These are phyloP conservation scores for Strigamia maritima DNA, from an alignment of 2,888 invertebrate genomes.

Conservation along the genomic window DNA sequence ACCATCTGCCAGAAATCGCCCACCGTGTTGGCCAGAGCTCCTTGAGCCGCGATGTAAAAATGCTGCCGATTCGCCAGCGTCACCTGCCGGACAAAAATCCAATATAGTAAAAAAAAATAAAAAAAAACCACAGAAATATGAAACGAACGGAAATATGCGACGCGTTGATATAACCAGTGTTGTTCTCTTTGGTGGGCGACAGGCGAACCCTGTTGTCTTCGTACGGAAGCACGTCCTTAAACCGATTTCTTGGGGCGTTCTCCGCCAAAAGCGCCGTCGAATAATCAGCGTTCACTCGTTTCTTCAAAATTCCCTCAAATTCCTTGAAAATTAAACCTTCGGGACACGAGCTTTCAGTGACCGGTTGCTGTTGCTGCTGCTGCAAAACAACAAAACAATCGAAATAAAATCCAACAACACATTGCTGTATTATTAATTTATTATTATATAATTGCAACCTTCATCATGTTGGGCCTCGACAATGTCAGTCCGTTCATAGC, in stretches of 20 bases:
- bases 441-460: too few relatives aligned
- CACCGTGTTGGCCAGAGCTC: slow-evolving; percentile 62
- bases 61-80: slow-evolving; percentile 77
- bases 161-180: slow-evolving; percentile 87
- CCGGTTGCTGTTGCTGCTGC: slow-evolving; percentile 45
- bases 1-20: slow-evolving; percentile 81
- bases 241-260: slow-evolving; percentile 59
- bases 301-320: slow-evolving; percentile 78
- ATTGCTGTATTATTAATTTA: too few relatives aligned
- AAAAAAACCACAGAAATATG: too few relatives aligned
- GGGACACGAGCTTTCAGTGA: slow-evolving; percentile 65
- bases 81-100: slow-evolving; percentile 58
- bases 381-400: neutral
- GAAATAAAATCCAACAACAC: too few relatives aligned
- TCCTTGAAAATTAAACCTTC: slow-evolving; percentile 67
- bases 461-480: slow-evolving; percentile 50
- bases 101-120: neutral
- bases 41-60: slow-evolving; percentile 79
- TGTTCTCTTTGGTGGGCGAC: slow-evolving; percentile 76
- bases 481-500: slow-evolving; percentile 53
- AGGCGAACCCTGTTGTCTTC: slow-evolving; percentile 82
- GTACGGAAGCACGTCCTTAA: slow-evolving; percentile 77
- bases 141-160: slow-evolving; percentile 75
- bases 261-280: slow-evolving; percentile 70
- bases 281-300: slow-evolving; percentile 66